Evolutionary conservation across 2,888 invertebrate genomes (phyloP).

Genomic region (Athetis lepigone): DNA sequence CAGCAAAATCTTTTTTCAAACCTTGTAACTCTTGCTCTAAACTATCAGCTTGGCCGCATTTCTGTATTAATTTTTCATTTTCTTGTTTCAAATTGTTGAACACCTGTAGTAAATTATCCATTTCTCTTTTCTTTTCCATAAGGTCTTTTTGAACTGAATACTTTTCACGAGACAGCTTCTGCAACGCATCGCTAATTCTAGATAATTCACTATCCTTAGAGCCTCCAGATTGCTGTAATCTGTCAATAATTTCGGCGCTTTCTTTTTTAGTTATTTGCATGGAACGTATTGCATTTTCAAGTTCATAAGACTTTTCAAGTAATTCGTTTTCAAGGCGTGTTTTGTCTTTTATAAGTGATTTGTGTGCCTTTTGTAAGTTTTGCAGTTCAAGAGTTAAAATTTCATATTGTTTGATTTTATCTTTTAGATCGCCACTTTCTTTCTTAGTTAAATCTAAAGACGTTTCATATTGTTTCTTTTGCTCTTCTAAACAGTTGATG

Average conservation of each 20-base stretch:
- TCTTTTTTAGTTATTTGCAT: conserved; percentile 71
- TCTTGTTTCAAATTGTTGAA: conserved; percentile 61
- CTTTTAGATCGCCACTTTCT: conserved; percentile 73
- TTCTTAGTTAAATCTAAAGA: conserved; percentile 71
- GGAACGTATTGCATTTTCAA: conserved; percentile 68
- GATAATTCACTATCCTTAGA: conserved; percentile 70
- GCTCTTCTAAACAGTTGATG: conserved; percentile 71
- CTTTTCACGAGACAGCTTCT: conserved; percentile 69
- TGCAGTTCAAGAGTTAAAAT: conserved; percentile 67
- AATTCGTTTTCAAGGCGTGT: conserved; percentile 71
- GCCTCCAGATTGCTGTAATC: conserved; percentile 67
- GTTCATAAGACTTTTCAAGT: conserved; percentile 64
- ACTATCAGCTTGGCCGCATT: conserved; percentile 55
- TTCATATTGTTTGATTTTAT: conserved; percentile 70
- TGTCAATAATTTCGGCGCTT: conserved; percentile 69
- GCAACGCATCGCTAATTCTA: conserved; percentile 64
- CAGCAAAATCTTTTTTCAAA: conserved; percentile 63
- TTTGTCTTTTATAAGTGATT: conserved; percentile 70
- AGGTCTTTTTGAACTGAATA: conserved; percentile 67
- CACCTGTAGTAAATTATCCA: conserved; percentile 58
- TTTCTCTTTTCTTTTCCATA: conserved; percentile 64
- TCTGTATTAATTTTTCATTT: conserved; percentile 62
- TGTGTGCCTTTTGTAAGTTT: conserved; percentile 67
- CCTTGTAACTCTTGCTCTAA: conserved; percentile 67
- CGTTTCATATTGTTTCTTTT: conserved; percentile 71